Conservation (phyloP, 2,888 invertebrate species). For the Spilarctia lutea region DNA sequence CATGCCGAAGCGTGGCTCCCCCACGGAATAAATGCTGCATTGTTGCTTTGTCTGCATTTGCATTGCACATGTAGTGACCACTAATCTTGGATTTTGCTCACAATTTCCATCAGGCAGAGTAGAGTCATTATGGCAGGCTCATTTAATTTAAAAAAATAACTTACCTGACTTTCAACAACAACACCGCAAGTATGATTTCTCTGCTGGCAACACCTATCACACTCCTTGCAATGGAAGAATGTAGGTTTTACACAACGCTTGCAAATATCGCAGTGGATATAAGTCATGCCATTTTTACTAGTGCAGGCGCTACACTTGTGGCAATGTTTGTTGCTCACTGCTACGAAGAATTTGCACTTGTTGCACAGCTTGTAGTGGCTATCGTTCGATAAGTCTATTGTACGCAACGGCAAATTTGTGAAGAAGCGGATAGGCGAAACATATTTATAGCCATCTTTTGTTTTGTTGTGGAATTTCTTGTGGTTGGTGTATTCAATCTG, state of each 20-base stretch:
- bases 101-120: no score
- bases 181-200: conserved; percentile 74
- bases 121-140: no score
- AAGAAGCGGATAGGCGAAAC: conserved; percentile 96
- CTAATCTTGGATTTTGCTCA: no score
- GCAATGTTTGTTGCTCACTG: conserved; percentile 74
- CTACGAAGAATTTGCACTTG: conserved; percentile 90
- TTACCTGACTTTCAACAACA: conserved; percentile 76
- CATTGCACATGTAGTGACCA: no score
- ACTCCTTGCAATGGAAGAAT: conserved; percentile 92
- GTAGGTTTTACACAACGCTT: conserved; percentile 94
- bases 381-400: conserved; percentile 77
- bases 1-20: no score
- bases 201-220: conserved; percentile 88
- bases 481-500: conserved; percentile 94
- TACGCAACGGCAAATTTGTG: conserved; percentile 90
- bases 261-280: conserved; percentile 92
- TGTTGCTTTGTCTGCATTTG: no score
- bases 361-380: conserved; percentile 92
- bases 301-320: conserved; percentile 75
- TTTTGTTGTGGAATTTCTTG: conserved; percentile 88
- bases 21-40: no score
- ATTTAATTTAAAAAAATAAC: no score
- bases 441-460: conserved; percentile 88
- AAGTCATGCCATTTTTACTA: conserved; percentile 88